These are phyloP conservation scores for Callinectes sapidus DNA, from an alignment of 2,888 invertebrate genomes.

Conservation along the genomic window DNA sequence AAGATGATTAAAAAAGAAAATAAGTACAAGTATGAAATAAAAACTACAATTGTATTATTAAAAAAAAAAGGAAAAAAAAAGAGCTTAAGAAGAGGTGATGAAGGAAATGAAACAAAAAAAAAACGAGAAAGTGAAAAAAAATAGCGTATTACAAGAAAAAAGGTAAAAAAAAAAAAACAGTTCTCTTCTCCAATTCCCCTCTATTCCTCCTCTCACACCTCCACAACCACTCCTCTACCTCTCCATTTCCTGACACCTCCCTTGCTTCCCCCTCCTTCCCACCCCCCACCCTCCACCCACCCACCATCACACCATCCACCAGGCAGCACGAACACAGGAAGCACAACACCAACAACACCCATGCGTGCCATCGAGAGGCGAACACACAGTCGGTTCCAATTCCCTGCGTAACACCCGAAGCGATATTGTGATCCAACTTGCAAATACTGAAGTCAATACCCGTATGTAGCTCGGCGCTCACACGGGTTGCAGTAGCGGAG, in stretches of 20 bases:
- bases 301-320: neutral
- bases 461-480: conserved; percentile 8
- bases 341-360: conserved; percentile 21
- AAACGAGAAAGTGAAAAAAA: neutral
- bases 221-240: neutral
- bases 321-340: neutral
- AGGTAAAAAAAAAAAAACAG: neutral
- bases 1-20: neutral
- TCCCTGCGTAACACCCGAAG: conserved; percentile 27
- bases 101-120: neutral
- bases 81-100: neutral
- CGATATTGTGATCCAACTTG: conserved; percentile 34
- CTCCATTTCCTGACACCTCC: neutral
- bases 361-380: neutral
- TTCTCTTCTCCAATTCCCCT: neutral
- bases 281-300: neutral
- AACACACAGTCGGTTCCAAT: conserved; percentile 26
- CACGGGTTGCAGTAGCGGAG: neutral
- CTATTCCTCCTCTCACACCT: neutral
- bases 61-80: neutral
- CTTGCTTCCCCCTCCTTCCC: neutral
- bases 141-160: neutral
- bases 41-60: neutral
- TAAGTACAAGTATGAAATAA: neutral
- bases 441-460: conserved; percentile 32